A percentile compares a stretch with the other conserved stretches of the same genome.
phyloP scores from a whole-genome alignment of 2,888 invertebrate species.

The Elegia similella region DNA sequence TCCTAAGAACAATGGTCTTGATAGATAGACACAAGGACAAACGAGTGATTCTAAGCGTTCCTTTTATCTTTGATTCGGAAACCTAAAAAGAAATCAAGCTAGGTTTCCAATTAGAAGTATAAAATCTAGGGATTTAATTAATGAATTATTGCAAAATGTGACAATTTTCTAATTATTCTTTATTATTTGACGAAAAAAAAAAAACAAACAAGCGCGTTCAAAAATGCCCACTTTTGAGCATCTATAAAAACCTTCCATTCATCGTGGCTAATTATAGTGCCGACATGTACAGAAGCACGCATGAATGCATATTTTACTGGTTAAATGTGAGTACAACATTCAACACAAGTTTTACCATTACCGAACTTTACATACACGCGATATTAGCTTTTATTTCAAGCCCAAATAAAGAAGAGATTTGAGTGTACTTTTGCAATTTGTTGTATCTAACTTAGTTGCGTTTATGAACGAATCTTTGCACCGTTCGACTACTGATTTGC shows the following conservation, averaged over 20 bases:
- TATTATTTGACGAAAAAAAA: not conserved
- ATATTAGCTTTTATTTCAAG: slow-evolving; percentile 17
- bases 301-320: slow-evolving; percentile 69
- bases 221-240: slow-evolving; percentile 28
- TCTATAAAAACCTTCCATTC: slow-evolving; percentile 59
- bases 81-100: no score
- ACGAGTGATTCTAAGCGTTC: no score
- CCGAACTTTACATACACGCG: slow-evolving; percentile 11
- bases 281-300: slow-evolving; percentile 65
- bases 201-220: slow-evolving; percentile 10
- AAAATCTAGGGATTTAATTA: no score
- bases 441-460: slow-evolving; percentile 22
- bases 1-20: no score
- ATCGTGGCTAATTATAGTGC: slow-evolving; percentile 72
- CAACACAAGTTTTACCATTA: slow-evolving; percentile 21
- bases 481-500: slow-evolving; percentile 71
- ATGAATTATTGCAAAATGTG: not conserved
- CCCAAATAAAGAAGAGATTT: slow-evolving; percentile 19
- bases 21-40: no score
- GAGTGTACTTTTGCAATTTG: slow-evolving; percentile 14
- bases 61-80: no score
- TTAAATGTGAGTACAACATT: slow-evolving; percentile 42
- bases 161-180: not conserved
- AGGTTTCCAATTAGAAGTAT: no score
- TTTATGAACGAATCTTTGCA: slow-evolving; percentile 69